A percentile compares a stretch with the other conserved stretches of the same genome.
Evolutionary conservation across 2,888 invertebrate genomes (phyloP).

Genomic region (Augochlorella aurata): DNA sequence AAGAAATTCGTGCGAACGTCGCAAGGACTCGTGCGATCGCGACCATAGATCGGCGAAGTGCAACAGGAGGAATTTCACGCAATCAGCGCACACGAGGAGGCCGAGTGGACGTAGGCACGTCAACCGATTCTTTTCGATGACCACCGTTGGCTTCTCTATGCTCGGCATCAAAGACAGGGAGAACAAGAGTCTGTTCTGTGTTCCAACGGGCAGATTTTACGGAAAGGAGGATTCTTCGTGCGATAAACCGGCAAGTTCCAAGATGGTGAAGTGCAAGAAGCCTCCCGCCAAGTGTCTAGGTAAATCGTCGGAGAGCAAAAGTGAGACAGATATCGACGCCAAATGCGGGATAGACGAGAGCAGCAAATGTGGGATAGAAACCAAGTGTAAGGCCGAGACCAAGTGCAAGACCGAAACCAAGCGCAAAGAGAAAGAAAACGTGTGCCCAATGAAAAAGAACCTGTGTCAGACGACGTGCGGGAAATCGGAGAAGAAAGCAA

Average conservation of each 20-base stretch:
- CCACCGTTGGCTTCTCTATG: not conserved
- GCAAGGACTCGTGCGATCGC: not conserved
- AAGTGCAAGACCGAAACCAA: not conserved
- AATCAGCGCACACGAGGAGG: not conserved
- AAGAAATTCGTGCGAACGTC: not conserved
- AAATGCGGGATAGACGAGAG: no score
- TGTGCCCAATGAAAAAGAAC: slow-evolving; percentile 4
- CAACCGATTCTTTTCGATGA: slow-evolving; percentile 21
- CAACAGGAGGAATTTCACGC: slow-evolving; percentile 39
- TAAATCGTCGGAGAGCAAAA: not conserved
- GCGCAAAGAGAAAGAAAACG: not conserved
- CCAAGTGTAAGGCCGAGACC: not conserved
- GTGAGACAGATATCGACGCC: not conserved
- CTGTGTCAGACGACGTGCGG: not conserved
- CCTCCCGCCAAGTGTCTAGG: slow-evolving; percentile 25
- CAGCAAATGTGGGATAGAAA: not conserved
- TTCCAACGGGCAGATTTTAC: not conserved
- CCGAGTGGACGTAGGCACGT: not conserved
- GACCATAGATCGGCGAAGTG: slow-evolving; percentile 13
- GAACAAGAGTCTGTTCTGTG: not conserved
- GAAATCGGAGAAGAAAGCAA: not conserved
- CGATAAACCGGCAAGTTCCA: not conserved
- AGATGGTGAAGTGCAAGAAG: slow-evolving; percentile 30
- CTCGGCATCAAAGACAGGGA: not conserved
- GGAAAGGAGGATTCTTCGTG: slow-evolving; percentile 9